phyloP scores from a whole-genome alignment of 2,888 invertebrate genomes.

The Yponomeuta evonymella region DNA sequence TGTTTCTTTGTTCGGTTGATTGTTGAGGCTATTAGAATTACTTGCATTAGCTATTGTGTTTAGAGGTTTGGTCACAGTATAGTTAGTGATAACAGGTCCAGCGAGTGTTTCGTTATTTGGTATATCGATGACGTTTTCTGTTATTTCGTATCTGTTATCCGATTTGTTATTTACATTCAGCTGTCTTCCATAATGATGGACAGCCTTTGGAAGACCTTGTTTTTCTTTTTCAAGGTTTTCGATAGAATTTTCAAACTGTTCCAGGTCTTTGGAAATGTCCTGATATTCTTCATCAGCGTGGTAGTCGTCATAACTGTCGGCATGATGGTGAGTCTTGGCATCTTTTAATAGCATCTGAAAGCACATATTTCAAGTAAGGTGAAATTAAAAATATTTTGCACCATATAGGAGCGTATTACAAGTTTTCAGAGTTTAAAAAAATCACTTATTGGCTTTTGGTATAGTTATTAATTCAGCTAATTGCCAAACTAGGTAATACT shows the following conservation, averaged over 20 bases:
- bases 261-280: background rate
- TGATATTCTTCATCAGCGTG: background rate
- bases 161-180: background rate
- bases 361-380: background rate
- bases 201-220: background rate
- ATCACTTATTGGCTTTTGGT: too few relatives aligned
- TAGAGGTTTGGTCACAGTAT: slow-evolving; percentile 31
- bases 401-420: too few relatives aligned
- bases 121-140: slow-evolving; percentile 48
- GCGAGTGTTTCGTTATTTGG: slow-evolving; percentile 38
- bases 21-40: slow-evolving; percentile 20
- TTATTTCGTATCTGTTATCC: slow-evolving; percentile 41
- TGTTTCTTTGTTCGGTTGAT: slow-evolving; percentile 15
- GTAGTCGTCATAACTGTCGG: background rate
- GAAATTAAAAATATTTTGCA: too few relatives aligned
- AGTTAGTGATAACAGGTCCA: slow-evolving; percentile 39
- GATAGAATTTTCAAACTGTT: background rate
- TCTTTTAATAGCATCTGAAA: background rate
- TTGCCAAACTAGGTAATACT: too few relatives aligned
- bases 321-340: background rate
- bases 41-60: slow-evolving; percentile 30
- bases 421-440: too few relatives aligned
- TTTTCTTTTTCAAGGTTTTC: background rate
- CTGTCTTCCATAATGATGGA: background rate
- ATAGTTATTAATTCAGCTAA: too few relatives aligned